Base-by-base conservation (phyloP, 2,888 invertebrate genomes). In the Platerodrilus igneus region DNA sequence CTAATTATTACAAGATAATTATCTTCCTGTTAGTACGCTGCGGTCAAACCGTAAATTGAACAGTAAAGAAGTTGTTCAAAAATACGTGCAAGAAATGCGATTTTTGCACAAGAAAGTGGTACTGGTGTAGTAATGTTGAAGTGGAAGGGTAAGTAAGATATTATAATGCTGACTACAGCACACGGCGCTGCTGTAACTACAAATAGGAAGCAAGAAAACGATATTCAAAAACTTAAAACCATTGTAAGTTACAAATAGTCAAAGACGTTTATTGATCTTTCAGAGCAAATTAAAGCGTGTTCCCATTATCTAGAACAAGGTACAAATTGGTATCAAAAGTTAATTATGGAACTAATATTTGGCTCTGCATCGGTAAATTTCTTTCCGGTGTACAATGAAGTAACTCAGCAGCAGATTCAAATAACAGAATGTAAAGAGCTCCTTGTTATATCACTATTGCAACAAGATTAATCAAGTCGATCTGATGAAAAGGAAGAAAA, bases 271-370 rank as follows among this genome's bases (percentile, higher is more conserved):
- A 53, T 60, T 21, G 51, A 58, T 35, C 16, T 52, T 13, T 57
- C 55, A 4, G 52, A 60, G 26, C 59, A 58, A 42, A 50, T 53
- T 36, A 48, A 51, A 17, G 30, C 51, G 13, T 47, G 48, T 21
- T 28, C 39, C 23, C 45, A 53, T 20, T 43, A 50, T 23, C 42
- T 55, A 15, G 40, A 53, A 30, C 52, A 45, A 45, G 50, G 52
- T 19, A 33, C 58, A 4, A 55, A 55, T 38, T 59, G 59, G 59
- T 53, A 57, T 28, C 31, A 48, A 17, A 58, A 62, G 37, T 17
- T 60, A 23, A 53, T 51, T 11, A 47, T 57, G 22, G 55, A 57
- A 35, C n/a, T n/a, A n/a, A n/a, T 25, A 27, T 9, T 46, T 11
- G 53, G 47, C 14, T 33, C 40, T 21, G 36, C 43, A 18, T 50